A percentile compares a stretch with the other conserved stretches of the same genome.
Evolutionary conservation across 2,888 invertebrate genomes (phyloP).

Genomic region (Watsonalla cultraria): DNA sequence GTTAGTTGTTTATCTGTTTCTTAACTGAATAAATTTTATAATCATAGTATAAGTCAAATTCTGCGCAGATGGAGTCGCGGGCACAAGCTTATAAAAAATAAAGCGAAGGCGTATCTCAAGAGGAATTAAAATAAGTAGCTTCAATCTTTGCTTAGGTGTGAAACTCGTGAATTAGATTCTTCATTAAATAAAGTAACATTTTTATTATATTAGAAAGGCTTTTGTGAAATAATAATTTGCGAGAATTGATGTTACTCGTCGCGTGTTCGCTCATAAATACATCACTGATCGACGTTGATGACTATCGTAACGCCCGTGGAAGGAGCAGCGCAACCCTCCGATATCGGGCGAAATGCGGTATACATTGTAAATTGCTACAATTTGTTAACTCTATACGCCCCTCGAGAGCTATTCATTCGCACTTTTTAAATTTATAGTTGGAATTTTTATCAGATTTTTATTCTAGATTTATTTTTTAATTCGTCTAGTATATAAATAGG

Average conservation of each 20-base stretch:
- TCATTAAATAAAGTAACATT: too few relatives aligned
- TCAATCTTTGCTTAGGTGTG: too few relatives aligned
- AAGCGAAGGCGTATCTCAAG: too few relatives aligned
- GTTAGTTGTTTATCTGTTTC: too few relatives aligned
- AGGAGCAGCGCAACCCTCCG: slow-evolving; percentile 14
- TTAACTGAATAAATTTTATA: too few relatives aligned
- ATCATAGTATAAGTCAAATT: too few relatives aligned
- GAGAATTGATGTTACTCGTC: not conserved
- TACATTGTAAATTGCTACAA: slow-evolving; percentile 56
- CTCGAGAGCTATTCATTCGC: slow-evolving; percentile 33
- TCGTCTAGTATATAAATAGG: too few relatives aligned
- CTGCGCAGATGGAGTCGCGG: too few relatives aligned
- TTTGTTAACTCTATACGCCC: slow-evolving; percentile 56
- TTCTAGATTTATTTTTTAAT: too few relatives aligned
- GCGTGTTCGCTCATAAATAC: not conserved
- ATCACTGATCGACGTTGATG: not conserved
- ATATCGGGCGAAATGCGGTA: slow-evolving; percentile 54
- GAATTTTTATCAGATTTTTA: slow-evolving; percentile 14
- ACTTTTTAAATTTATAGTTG: slow-evolving; percentile 35
- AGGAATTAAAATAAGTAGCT: too few relatives aligned
- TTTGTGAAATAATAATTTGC: not conserved
- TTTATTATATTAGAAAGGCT: not conserved
- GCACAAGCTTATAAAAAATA: too few relatives aligned
- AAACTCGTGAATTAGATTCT: too few relatives aligned
- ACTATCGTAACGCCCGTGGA: not conserved